These are phyloP conservation scores for Lycocerus yunnanus DNA, from an alignment of 2,888 invertebrate species.

Conservation along the genomic window DNA sequence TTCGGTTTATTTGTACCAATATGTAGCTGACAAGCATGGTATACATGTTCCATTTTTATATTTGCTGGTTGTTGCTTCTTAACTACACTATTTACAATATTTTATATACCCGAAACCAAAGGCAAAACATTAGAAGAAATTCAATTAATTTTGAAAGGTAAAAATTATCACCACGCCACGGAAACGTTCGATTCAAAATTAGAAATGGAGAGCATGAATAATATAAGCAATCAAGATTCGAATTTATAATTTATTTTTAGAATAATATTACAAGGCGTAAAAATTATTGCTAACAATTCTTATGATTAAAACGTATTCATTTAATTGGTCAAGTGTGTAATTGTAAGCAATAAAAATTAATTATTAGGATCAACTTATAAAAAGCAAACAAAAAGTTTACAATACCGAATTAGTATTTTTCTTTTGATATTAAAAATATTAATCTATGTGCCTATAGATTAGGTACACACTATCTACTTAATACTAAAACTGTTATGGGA, in stretches of 20 bases:
- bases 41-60: constrained; percentile 50
- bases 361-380: not conserved
- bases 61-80: constrained; percentile 46
- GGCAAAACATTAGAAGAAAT: constrained; percentile 53
- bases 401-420: not conserved
- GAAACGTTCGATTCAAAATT: not conserved
- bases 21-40: constrained; percentile 41
- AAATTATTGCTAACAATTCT: not conserved
- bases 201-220: constrained; percentile 5
- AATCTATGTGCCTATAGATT: not conserved
- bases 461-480: not conserved
- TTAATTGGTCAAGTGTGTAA: not conserved
- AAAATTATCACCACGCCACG: not conserved
- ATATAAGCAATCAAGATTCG: not conserved
- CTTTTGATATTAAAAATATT: no score
- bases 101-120: constrained; percentile 51
- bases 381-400: not conserved
- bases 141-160: constrained; percentile 50
- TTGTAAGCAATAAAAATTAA: not conserved
- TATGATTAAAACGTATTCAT: not conserved
- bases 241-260: not conserved
- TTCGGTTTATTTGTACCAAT: constrained; percentile 47
- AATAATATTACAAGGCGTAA: not conserved
- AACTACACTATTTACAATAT: constrained; percentile 47
- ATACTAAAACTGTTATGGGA: not conserved